Evolutionary conservation across 2,113 vertebrate genomes (phyloP), one percentile per base, ranked within the genome.

Genomic region (Phrynocephalus versicolor): DNA sequence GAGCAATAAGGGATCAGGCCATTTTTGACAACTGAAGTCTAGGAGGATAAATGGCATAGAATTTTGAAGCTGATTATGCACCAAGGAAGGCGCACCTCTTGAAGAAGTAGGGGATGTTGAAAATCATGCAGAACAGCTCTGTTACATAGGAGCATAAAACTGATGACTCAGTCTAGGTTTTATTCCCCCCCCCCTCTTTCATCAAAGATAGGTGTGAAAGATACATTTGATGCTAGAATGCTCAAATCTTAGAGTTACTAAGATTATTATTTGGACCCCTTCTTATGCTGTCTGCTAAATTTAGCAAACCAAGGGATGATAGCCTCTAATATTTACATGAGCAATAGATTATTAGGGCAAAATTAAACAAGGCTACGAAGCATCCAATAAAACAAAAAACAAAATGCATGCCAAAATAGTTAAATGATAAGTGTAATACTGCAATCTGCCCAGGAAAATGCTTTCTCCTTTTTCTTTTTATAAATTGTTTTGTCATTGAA

Each of bases 391-490:
- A 81, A 78, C 62, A 74, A 90, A 64, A 75, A 74, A 8, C 85
- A 81, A 88, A 72, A 25, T 37, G 74, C 73, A 82, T 58, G 70
- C 82, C 64, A 55, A 65, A 87, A 86, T 27, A 37, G 15, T 35
- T 14, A 70, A 72, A 13, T 71, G 21, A 6, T n/a, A 55, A 71
- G 78, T 0, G 5, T 39, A 69, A 62, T 65, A 84, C 39, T 70
- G 79, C 51, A 73, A 65, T 0, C 0, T 89, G 89, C 90, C 80
- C 83, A 16, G 83, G 81, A 79, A 88, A 84, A 35, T 87, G 79
- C 85, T 82, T 89, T 90, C 82, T 72, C 84, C 60, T 84, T 3
- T 8, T 1, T 0, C 75, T 80, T 57, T 73, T 83, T 79, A 64
- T 30, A 12, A 79, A 41, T 7, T 75, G 88, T 69, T 0, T 83